Percentiles rank a stretch among this genome's conserved stretches.
phyloP scores from a whole-genome alignment of 2,797 vertebrate species.

The Erpetoichthys calabaricus region DNA sequence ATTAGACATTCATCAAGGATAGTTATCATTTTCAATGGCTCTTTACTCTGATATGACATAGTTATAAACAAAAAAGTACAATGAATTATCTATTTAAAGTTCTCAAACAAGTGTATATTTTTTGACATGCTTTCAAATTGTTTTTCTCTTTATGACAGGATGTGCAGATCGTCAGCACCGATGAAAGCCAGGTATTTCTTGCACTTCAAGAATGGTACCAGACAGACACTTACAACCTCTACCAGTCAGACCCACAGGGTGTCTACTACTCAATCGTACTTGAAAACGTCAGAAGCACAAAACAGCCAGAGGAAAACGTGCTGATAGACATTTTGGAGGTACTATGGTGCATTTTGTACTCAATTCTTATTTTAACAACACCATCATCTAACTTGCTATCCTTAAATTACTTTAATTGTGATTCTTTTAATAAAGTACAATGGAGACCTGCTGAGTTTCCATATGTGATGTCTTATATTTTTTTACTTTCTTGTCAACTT shows the following conservation, averaged over 20 bases:
- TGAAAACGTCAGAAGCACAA: constrained; percentile 80
- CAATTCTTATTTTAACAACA: too few relatives aligned
- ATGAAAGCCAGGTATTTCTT: constrained; percentile 85
- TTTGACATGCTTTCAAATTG: background rate
- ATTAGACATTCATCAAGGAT: too few relatives aligned
- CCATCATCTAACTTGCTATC: too few relatives aligned
- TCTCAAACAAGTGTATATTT: background rate
- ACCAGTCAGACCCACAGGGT: constrained; percentile 78
- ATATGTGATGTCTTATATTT: too few relatives aligned
- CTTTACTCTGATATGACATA: too few relatives aligned
- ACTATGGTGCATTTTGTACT: constrained; percentile 14
- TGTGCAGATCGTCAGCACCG: constrained; percentile 84
- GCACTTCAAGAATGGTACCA: constrained; percentile 95
- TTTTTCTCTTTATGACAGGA: constrained; percentile 45
- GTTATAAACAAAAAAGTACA: too few relatives aligned
- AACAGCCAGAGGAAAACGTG: constrained; percentile 79
- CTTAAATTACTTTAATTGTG: too few relatives aligned
- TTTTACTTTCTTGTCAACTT: too few relatives aligned
- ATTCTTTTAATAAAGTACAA: too few relatives aligned
- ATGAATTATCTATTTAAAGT: too few relatives aligned
- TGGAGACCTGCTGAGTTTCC: too few relatives aligned
- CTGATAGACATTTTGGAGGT: constrained; percentile 89
- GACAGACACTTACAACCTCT: constrained; percentile 84
- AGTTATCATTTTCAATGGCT: too few relatives aligned
- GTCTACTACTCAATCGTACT: constrained; percentile 72